Evolutionary conservation across 2,888 invertebrate species (phyloP).

Genomic region (Aphodius granarius): DNA sequence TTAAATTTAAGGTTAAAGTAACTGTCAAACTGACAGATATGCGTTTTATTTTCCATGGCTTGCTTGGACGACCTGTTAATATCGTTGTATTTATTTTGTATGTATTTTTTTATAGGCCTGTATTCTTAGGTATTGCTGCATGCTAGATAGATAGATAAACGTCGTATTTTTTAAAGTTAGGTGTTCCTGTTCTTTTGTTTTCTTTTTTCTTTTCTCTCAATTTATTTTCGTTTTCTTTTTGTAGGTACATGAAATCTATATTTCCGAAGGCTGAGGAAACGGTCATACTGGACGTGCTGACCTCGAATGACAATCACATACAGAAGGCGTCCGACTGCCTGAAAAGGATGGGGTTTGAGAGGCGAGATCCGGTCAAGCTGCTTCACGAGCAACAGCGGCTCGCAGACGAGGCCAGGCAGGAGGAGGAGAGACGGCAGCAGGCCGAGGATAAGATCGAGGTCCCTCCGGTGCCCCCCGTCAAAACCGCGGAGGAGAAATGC

Average conservation of each 20-base stretch:
- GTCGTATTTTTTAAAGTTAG: constrained; percentile 40
- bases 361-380: constrained; percentile 66
- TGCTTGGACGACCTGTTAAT: background rate
- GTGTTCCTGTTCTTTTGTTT: background rate
- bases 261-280: constrained; percentile 91
- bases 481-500: constrained; percentile 70
- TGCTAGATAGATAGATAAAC: background rate
- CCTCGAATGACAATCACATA: constrained; percentile 88
- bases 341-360: constrained; percentile 78
- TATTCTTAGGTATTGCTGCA: constrained; percentile 18
- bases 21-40: too few species aligned
- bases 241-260: constrained; percentile 86
- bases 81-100: background rate
- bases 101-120: background rate
- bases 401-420: constrained; percentile 41
- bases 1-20: background rate
- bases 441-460: constrained; percentile 31
- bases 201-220: background rate
- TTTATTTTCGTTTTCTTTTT: constrained; percentile 35
- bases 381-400: constrained; percentile 55
- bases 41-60: background rate
- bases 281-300: constrained; percentile 77
- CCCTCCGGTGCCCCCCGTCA: constrained; percentile 65
- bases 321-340: constrained; percentile 84
- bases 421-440: constrained; percentile 31